Evolutionary conservation across 1,140 invertebrate genomes (phyloP).

Genomic region (Pogonomyrmex californicus): DNA sequence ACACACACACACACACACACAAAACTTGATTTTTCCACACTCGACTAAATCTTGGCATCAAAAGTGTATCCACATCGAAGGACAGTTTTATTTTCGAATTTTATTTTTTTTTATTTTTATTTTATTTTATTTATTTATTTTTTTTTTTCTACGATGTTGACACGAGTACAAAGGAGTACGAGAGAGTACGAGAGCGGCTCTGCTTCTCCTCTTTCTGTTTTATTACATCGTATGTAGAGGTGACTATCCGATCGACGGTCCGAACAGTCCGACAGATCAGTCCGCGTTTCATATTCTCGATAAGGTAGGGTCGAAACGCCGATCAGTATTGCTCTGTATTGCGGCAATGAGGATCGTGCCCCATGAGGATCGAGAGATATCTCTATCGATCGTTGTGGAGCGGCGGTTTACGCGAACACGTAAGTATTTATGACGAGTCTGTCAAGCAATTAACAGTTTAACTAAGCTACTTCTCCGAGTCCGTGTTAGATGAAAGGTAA

Average conservation of each 20-base stretch:
- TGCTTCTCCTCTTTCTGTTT: constrained; percentile 35
- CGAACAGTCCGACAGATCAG: constrained; percentile 18
- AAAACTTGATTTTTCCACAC: too few relatives aligned
- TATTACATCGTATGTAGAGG: not conserved
- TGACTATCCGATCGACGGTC: constrained; percentile 35
- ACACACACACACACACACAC: too few relatives aligned
- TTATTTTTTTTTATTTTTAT: too few relatives aligned
- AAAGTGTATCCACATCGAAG: not conserved
- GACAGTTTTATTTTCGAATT: not conserved
- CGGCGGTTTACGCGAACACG: constrained; percentile 64
- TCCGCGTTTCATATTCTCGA: constrained; percentile 57
- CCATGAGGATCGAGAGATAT: constrained; percentile 64
- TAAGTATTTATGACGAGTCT: constrained; percentile 70
- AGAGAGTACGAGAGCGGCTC: constrained; percentile 62
- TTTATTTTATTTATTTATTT: too few relatives aligned
- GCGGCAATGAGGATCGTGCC: constrained; percentile 33
- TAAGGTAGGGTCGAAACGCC: constrained; percentile 70
- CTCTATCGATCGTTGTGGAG: constrained; percentile 56
- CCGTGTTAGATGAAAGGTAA: constrained; percentile 68
- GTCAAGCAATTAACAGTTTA: constrained; percentile 66
- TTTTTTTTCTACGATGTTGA: not conserved
- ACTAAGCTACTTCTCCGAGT: constrained; percentile 60
- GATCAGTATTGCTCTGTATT: constrained; percentile 62
- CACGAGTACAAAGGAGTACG: constrained; percentile 17
- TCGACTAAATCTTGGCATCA: not conserved